phyloP scores from a whole-genome alignment of 2,113 vertebrate species.

The Carollia perspicillata region DNA sequence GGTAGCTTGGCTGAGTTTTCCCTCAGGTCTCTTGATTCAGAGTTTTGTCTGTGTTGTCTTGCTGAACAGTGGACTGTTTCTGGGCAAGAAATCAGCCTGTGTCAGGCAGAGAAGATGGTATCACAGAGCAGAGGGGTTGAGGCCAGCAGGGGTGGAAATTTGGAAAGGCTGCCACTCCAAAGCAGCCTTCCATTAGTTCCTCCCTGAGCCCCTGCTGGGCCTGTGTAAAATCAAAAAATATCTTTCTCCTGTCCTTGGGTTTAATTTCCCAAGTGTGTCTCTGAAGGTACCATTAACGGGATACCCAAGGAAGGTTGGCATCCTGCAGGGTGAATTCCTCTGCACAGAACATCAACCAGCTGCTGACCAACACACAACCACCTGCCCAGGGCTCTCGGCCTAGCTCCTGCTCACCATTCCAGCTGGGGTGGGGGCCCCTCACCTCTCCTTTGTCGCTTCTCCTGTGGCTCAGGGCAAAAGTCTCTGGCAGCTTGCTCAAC shows the following conservation, averaged over 20 bases:
- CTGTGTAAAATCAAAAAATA: not conserved
- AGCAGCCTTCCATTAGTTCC: too few species aligned
- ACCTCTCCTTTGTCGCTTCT: not conserved
- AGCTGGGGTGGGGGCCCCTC: too few species aligned
- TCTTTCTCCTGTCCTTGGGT: not conserved
- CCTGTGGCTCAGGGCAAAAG: not conserved
- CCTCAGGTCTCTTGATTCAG: not conserved
- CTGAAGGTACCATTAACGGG: not conserved
- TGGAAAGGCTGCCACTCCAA: not conserved
- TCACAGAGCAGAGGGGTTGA: not conserved
- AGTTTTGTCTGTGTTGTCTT: not conserved
- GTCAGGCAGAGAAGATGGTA: not conserved
- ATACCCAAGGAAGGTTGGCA: not conserved
- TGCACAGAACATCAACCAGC: not conserved
- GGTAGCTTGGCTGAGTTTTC: not conserved
- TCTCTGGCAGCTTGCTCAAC: not conserved
- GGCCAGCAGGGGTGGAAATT: fast-evolving
- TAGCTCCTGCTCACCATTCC: not conserved
- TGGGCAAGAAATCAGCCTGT: not conserved
- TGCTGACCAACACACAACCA: not conserved
- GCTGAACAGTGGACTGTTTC: not conserved
- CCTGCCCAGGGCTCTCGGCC: not conserved
- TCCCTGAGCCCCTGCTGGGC: not conserved
- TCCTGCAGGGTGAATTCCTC: not conserved
- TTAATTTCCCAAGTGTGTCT: not conserved